Percentiles rank a stretch among this genome's conserved stretches.
phyloP scores from a whole-genome alignment of 2,113 vertebrate genomes.

The Hydrolagus affinis region DNA sequence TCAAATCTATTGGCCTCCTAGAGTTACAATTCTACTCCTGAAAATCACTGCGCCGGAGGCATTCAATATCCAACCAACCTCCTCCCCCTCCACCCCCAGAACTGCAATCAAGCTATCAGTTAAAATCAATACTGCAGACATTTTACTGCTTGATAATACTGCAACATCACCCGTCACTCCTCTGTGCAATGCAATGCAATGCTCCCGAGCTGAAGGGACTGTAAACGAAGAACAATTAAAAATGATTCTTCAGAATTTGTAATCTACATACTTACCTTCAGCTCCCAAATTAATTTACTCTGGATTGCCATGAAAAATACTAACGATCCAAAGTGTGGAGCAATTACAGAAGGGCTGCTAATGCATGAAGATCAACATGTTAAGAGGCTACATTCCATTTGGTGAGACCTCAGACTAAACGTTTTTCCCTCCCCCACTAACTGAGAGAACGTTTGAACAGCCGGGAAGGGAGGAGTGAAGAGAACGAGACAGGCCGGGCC shows the following conservation, averaged over 20 bases:
- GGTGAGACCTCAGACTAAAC: not conserved
- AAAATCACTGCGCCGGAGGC: not conserved
- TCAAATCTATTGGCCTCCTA: too few relatives aligned
- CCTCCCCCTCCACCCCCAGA: not conserved
- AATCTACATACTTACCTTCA: not conserved
- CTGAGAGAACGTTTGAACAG: not conserved
- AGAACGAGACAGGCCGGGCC: not conserved
- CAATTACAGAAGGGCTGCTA: not conserved
- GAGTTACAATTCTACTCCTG: not conserved
- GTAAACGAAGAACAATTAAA: not conserved
- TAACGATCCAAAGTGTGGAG: not conserved
- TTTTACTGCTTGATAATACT: not conserved
- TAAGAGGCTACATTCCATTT: not conserved
- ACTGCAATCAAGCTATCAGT: slow-evolving; percentile 11
- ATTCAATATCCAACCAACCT: not conserved
- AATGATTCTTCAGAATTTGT: not conserved
- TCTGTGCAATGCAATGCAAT: too few relatives aligned
- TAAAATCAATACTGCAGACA: slow-evolving; percentile 9
- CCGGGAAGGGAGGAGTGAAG: not conserved
- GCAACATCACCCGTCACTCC: not conserved
- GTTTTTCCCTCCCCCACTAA: not conserved
- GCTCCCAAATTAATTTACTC: not conserved
- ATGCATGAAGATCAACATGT: not conserved
- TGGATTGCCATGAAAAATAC: not conserved
- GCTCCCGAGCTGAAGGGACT: not conserved